Evolutionary conservation across 1,140 invertebrate species (phyloP).

Genomic region (Meloidogyne floridensis): DNA sequence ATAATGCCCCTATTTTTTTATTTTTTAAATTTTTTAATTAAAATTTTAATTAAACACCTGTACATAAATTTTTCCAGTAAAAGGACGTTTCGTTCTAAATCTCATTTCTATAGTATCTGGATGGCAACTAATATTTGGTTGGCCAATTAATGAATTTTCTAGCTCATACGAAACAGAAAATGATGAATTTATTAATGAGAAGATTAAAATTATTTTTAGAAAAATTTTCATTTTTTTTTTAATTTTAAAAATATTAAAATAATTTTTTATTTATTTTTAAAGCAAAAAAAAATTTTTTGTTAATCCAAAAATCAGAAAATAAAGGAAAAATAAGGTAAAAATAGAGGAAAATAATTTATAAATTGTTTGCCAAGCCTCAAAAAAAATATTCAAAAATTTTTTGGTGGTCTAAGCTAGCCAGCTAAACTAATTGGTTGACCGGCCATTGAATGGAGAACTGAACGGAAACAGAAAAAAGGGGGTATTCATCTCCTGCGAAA

Average conservation of each 20-base stretch:
- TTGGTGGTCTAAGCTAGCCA: background rate
- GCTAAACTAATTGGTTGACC: background rate
- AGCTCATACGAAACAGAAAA: conserved; percentile 31
- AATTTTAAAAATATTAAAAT: background rate
- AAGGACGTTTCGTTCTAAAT: conserved; percentile 58
- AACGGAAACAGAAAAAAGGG: background rate
- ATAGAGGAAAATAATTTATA: background rate
- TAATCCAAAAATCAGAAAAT: background rate
- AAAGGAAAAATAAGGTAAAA: background rate
- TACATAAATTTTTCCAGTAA: conserved; percentile 49
- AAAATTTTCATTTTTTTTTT: background rate
- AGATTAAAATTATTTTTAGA: background rate
- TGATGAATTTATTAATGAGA: background rate
- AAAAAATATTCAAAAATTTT: background rate
- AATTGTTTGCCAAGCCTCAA: background rate
- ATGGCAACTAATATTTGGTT: conserved; percentile 61
- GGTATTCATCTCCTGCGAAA: background rate
- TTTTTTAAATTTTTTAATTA: conserved; percentile 11
- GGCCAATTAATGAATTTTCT: conserved; percentile 57
- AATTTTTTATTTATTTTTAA: too few relatives aligned
- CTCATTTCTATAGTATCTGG: conserved; percentile 64
- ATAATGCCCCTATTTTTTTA: conserved; percentile 54
- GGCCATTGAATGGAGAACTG: background rate
- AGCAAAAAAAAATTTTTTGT: too few relatives aligned
- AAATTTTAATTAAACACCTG: background rate